Evolutionary conservation across 2,797 vertebrate genomes (phyloP).

Genomic region (Coendou prehensilis): DNA sequence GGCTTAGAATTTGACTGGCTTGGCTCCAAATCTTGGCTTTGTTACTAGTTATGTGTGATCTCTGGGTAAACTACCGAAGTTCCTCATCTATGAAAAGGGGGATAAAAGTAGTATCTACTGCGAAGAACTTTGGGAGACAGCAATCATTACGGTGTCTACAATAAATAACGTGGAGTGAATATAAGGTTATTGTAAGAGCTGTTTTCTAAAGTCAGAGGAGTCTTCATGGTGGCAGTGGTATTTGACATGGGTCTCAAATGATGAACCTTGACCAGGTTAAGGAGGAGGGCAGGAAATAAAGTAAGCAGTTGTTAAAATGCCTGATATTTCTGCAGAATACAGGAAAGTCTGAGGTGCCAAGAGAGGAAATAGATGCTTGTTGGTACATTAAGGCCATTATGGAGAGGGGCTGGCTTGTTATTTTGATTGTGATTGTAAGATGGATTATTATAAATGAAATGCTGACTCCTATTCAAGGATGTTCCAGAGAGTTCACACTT

Average conservation of each 20-base stretch:
- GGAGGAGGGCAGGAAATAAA: neutral
- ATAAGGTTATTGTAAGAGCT: neutral
- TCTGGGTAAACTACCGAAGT: constrained; percentile 5
- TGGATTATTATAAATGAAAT: neutral
- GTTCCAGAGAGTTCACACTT: neutral
- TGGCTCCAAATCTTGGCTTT: neutral
- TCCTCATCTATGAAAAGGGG: constrained; percentile 42
- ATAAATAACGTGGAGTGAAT: neutral
- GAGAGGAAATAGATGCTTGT: neutral
- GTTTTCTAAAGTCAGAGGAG: constrained; percentile 22
- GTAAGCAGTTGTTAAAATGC: neutral
- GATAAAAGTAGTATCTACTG: neutral
- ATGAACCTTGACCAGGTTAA: neutral
- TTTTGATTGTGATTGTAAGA: constrained; percentile 29
- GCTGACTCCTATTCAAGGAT: neutral
- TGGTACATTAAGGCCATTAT: neutral
- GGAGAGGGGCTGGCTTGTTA: neutral
- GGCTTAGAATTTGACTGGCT: neutral
- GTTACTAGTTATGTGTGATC: neutral
- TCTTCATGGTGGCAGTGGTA: neutral
- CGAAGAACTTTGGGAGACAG: neutral
- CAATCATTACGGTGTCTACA: neutral
- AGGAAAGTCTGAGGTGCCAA: neutral
- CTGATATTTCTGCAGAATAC: constrained; percentile 17
- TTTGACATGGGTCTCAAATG: neutral